Evolutionary conservation across 2,888 invertebrate species (phyloP).

Genomic region (Sminthurides aquaticus): DNA sequence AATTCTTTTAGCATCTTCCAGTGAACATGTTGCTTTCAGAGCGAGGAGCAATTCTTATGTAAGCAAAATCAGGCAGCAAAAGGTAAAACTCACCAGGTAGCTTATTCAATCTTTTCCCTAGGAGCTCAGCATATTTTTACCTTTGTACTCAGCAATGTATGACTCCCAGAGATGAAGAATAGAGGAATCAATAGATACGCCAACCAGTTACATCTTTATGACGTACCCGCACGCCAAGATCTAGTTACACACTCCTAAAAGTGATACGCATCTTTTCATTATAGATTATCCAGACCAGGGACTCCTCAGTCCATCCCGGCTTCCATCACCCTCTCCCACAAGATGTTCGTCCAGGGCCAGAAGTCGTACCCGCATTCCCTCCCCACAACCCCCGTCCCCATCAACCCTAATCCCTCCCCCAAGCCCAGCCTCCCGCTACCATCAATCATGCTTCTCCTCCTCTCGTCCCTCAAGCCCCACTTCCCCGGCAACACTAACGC

Average conservation of each 20-base stretch:
- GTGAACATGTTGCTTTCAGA: not conserved
- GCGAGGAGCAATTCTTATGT: no score
- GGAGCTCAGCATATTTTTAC: no score
- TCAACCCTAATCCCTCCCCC: slow-evolving; percentile 20
- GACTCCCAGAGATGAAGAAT: not conserved
- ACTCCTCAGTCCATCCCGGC: slow-evolving; percentile 12
- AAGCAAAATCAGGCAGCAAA: no score
- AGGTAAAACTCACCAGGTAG: no score
- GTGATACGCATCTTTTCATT: not conserved
- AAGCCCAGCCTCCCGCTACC: slow-evolving; percentile 27
- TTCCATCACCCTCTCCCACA: slow-evolving; percentile 18
- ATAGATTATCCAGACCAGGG: not conserved
- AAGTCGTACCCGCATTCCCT: slow-evolving; percentile 11
- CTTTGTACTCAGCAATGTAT: no score
- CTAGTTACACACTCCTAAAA: no score
- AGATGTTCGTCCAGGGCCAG: not conserved
- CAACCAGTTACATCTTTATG: no score
- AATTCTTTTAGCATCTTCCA: no score
- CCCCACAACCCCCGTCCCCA: slow-evolving; percentile 10
- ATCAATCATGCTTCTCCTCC: slow-evolving; percentile 32
- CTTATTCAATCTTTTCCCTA: no score
- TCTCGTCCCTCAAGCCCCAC: slow-evolving; percentile 22
- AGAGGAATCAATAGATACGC: not conserved
- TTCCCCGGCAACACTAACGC: not conserved
- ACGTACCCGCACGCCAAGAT: no score